A percentile compares a stretch with the other conserved stretches of the same genome.
Conservation (phyloP, 2,113 vertebrate species). For the Neolamprologus devosi region DNA sequence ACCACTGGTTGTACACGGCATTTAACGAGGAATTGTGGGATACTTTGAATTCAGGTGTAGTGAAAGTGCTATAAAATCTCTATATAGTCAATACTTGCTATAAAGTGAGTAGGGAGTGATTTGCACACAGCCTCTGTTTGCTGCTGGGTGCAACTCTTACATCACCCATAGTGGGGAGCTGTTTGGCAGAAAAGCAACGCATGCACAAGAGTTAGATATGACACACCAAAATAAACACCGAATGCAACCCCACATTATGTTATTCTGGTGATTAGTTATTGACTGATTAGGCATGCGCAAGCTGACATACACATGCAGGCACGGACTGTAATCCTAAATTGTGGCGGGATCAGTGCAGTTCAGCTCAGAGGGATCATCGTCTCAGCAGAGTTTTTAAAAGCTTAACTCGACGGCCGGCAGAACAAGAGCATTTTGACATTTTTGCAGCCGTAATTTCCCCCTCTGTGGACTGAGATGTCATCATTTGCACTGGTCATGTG, state of each 20-base stretch:
- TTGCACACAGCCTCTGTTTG: background rate
- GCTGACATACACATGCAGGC: background rate
- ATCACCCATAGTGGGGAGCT: background rate
- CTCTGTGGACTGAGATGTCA: slow-evolving; percentile 1
- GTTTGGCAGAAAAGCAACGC: background rate
- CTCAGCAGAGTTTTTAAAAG: slow-evolving; percentile 46
- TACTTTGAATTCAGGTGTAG: background rate
- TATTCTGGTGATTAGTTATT: background rate
- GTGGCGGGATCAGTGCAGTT: slow-evolving; percentile 2
- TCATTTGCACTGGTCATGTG: background rate
- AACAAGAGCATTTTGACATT: slow-evolving; percentile 36
- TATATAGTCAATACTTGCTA: background rate
- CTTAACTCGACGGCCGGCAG: slow-evolving; percentile 26
- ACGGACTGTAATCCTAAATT: slow-evolving; percentile 8
- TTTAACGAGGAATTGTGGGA: background rate
- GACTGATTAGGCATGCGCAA: background rate
- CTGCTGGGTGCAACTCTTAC: background rate
- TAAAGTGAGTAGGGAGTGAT: background rate
- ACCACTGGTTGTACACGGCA: background rate
- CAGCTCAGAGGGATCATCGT: slow-evolving; percentile 28
- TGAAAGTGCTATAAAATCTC: background rate
- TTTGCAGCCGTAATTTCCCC: slow-evolving; percentile 38
- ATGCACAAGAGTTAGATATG: background rate
- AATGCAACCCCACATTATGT: background rate
- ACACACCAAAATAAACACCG: background rate